phyloP scores from a whole-genome alignment of 2,888 invertebrate genomes.

The Campoplex capitator region DNA sequence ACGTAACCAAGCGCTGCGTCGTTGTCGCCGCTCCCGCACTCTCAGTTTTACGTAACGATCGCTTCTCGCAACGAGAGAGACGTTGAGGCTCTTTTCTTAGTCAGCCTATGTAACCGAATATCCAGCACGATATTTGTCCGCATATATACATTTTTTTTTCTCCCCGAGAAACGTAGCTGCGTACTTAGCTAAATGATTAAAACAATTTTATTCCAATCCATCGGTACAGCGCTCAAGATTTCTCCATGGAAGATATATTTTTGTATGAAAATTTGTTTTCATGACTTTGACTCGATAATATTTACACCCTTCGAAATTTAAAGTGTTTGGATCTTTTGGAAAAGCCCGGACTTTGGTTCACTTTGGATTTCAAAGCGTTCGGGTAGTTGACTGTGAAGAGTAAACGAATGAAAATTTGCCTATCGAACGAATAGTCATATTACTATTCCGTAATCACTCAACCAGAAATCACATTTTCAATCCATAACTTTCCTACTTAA shows the following conservation, averaged over 20 bases:
- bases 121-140: slow-evolving; percentile 31
- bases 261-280: background rate
- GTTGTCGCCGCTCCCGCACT: slow-evolving; percentile 56
- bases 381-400: background rate
- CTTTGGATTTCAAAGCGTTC: background rate
- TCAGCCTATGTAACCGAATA: slow-evolving; percentile 70
- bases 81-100: slow-evolving; percentile 31
- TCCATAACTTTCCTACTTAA: background rate
- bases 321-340: background rate
- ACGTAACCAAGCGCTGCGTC: slow-evolving; percentile 72
- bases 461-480: background rate
- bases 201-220: background rate
- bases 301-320: background rate
- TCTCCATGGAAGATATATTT: too few species aligned
- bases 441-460: background rate
- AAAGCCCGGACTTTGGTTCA: background rate
- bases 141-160: background rate
- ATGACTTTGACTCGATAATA: background rate
- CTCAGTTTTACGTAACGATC: slow-evolving; percentile 68
- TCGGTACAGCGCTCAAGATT: background rate
- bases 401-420: background rate
- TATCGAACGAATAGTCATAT: background rate
- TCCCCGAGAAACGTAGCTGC: background rate
- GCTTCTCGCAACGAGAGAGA: slow-evolving; percentile 48
- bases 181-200: background rate